Base-by-base conservation (phyloP, 2,888 invertebrate genomes). In the Sarcophaga rosellei region DNA sequence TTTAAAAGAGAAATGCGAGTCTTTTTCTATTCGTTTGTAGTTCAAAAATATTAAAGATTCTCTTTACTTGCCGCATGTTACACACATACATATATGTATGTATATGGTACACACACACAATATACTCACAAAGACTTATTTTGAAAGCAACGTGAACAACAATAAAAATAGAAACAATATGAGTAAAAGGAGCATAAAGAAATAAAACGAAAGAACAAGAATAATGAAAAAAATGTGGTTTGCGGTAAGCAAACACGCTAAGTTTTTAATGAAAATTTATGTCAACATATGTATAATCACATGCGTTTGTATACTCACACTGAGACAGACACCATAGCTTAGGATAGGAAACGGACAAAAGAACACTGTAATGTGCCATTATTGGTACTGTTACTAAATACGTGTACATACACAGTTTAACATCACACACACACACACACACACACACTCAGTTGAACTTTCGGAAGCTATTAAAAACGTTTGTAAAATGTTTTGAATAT, bases 201-300 rank as follows among this genome's bases (percentile, higher is more conserved):
- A 61, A 61, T 44, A 25, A 20, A 21, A 79, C 20, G 74, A 81
- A 65, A 74, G n/a, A n/a, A 47, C 12, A 66, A 61, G 45, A 44
- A 69, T 35, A 63, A 12, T 70, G 10, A 44, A 17, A 35, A 35
- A 35, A 53, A 76, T 53, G 63, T 53, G 62, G 12, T 53, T 66
- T 81, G 59, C 47, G 21, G 45, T 57, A 59, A 68, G 66, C 25
- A 76, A 63, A 72, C 80, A 74, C 73, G 25, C 44, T 57, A 59
- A 57, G 73, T 57, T 76, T 75, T 83, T 63, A 73, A 47, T 59
- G 66, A 20, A 80, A 35, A 80, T 80, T 77, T 83, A 73, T 86
- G 86, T 77, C 79, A 83, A 76, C 47, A 68, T 25, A 35, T 35
- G 35, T 35, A 62, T 66, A 53, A 59, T 53, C 65, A 62, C 21